Base-by-base conservation (phyloP, 2,113 vertebrate species). In the Plectropomus leopardus region DNA sequence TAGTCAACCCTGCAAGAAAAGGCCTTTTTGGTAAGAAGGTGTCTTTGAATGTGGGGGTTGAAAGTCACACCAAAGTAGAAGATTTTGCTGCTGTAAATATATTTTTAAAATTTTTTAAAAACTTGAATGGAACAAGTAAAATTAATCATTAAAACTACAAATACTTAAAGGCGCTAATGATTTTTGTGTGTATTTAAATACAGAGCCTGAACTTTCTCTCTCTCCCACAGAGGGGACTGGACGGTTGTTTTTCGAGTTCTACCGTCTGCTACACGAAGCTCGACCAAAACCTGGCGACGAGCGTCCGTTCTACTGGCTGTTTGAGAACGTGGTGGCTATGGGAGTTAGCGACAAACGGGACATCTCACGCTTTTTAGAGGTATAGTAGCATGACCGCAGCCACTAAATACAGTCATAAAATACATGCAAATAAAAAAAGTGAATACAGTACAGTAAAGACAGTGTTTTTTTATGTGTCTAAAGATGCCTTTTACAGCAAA, bases 291-390 rank as follows among this genome's bases (percentile, higher is more conserved):
- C 96, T 5, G 97, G 97, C 0, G 97, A 99, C 0, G 95, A 96
- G 48, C 95, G 98, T 84, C 98, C 98, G 40, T 99, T 99, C 94
- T 99, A 99, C 95, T 99, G 98, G 98, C 96, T 99, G 83, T 99
- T 99, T 5, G 98, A 99, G 94, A 99, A 99, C 4, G 98, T 99
- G 72, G 98, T 99, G 42, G 97, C 98, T 57, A 99, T 99, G 98
- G 98, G 98, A 45, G 96, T 99, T 79, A 99, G 98, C 61, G 98
- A 99, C 95, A 99, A 99, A 92, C 96, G 98, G 87, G 98, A 99
- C 94, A 99, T 99, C 93, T 99, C 98, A 0, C 97, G 98, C 91
- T 99, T 99, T 90, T 94, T 99, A 53, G 98, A 99, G 97, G 98
- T 98, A 84, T 78, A 15, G 14, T 8, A 32, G 3, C 28, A 21